Conservation (phyloP, 2,888 invertebrate genomes). For the Cryptocephalus moraei region DNA sequence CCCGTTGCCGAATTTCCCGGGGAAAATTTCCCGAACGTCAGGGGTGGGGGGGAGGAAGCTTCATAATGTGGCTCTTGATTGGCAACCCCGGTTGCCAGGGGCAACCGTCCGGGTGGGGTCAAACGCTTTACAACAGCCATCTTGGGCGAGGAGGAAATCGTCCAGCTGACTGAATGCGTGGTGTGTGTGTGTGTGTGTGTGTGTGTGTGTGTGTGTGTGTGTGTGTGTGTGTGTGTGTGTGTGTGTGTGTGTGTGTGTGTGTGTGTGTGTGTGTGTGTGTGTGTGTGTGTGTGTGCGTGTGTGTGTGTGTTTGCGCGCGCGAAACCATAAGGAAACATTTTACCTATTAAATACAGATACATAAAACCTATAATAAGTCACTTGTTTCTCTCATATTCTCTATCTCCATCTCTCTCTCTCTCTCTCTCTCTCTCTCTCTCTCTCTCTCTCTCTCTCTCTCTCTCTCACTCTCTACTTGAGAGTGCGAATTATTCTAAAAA, state of each 20-base stretch:
- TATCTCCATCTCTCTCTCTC: no score
- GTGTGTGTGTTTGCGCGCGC: background rate
- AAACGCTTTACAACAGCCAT: slow-evolving; percentile 26
- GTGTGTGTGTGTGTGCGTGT: slow-evolving; percentile 3
- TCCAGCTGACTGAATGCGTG: slow-evolving; percentile 17
- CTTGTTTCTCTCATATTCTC: no score
- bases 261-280: background rate
- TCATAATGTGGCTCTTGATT: slow-evolving; percentile 29
- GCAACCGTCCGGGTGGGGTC: slow-evolving; percentile 36
- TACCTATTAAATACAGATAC: no score
- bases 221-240: slow-evolving; percentile 2
- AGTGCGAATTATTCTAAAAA: no score
- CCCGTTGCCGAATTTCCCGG: slow-evolving; percentile 10
- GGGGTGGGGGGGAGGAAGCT: slow-evolving; percentile 22
- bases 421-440: no score
- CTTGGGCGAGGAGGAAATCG: slow-evolving; percentile 26
- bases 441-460: no score
- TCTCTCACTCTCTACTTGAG: no score
- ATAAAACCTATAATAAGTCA: no score
- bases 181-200: slow-evolving; percentile 2
- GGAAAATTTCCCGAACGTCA: no score
- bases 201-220: background rate
- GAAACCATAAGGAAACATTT: no score
- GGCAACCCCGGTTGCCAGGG: slow-evolving; percentile 30
- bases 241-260: slow-evolving; percentile 1